Conservation (phyloP, 2,113 vertebrate species). For the Oreochromis niloticus region DNA sequence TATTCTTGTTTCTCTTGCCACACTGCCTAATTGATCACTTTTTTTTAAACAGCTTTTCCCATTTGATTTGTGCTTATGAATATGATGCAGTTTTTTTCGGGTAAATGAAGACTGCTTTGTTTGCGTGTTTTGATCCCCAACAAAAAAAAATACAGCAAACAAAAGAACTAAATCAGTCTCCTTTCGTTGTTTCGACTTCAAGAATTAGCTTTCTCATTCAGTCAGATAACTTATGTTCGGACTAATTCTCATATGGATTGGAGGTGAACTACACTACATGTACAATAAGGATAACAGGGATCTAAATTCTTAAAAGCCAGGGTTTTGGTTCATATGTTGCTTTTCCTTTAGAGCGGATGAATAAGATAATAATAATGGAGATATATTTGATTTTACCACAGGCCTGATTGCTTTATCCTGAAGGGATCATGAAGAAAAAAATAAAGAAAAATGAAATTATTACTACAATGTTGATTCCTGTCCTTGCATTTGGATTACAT, state of each 20-base stretch:
- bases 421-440: background rate
- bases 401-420: background rate
- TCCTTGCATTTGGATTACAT: background rate
- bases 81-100: background rate
- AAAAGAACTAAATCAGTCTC: background rate
- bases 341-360: background rate
- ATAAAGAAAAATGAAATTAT: background rate
- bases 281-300: background rate
- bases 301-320: background rate
- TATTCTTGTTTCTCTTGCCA: background rate
- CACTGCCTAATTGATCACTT: background rate
- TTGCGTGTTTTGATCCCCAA: background rate
- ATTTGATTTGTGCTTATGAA: slow-evolving; percentile 26
- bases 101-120: background rate
- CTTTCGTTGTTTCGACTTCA: background rate
- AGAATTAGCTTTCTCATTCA: background rate
- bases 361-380: background rate
- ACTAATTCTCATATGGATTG: background rate
- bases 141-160: background rate
- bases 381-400: background rate
- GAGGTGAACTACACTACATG: background rate
- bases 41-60: background rate
- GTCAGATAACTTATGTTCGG: background rate
- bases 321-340: background rate
- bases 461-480: background rate